Evolutionary conservation across 2,797 vertebrate species (phyloP), one percentile per base, ranked within the genome.

Genomic region (Oryzias sinensis): DNA sequence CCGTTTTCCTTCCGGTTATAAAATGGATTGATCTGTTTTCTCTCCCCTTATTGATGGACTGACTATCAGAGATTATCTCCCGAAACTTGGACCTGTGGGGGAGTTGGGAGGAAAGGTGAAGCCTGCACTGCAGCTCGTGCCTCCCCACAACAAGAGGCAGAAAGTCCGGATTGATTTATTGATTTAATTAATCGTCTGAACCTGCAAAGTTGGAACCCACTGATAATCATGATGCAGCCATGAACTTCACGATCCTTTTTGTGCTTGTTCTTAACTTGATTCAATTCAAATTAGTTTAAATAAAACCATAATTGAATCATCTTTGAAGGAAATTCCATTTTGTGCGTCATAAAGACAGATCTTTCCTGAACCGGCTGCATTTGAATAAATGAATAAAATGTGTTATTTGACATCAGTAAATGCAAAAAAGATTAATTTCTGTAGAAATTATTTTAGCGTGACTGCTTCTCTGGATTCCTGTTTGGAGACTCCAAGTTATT

Each of bases 401-500:
- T 37, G 33, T 37, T 0, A 11, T 11, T 2, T 27, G 27, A 27
- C 27, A 27, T 27, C 5, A 27, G 5, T 37, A 9, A 9, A 37
- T 37, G 33, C 9, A 13, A 37, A 33, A 33, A 13, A 37, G 9
- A 37, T 37, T 9, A 11, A 9, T 22, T 62, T 50, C 14, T 60
- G 69, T 43, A 44, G 53, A 41, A 50, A 66, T 56, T 58, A 50
- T 62, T 53, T 42, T 4, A 66, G 62, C 40, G 51, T 41, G 6
- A 42, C 53, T 7, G 66, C 45, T 70, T 62, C 46, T 33, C 56
- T 49, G 68, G 74, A 68, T 77, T 67, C 72, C 73, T 62, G 71
- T 72, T 79, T 68, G 72, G 59, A 83, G 75, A 75, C 72, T 76
- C 81, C 80, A 83, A 85, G 82, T 87, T 85, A 79, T 87, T 81